These are phyloP conservation scores for Philonicus albiceps DNA, from an alignment of 2,888 invertebrate species.

Conservation along the genomic window DNA sequence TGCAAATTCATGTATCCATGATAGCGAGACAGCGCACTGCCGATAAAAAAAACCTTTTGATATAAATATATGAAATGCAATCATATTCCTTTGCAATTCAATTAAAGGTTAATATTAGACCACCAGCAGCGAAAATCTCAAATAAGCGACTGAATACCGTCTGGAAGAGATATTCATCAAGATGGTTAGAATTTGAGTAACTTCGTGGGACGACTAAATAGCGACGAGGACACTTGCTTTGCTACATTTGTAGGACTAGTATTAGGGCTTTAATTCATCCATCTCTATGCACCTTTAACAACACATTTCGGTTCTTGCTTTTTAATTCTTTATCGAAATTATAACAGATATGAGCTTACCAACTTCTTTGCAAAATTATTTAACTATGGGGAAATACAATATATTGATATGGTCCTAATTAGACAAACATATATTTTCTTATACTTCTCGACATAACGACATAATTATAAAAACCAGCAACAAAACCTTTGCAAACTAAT, in stretches of 20 bases:
- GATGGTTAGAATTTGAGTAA: neutral
- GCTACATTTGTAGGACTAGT: neutral
- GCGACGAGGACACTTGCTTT: neutral
- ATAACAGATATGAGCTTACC: too few relatives aligned
- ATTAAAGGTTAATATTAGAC: neutral
- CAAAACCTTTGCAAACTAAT: too few relatives aligned
- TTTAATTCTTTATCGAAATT: too few relatives aligned
- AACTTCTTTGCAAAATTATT: neutral
- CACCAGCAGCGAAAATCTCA: neutral
- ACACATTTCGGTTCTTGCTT: neutral
- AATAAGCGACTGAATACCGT: neutral
- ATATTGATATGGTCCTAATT: too few relatives aligned
- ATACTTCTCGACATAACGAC: too few relatives aligned
- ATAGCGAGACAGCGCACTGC: neutral
- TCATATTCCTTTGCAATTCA: neutral
- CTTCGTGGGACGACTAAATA: neutral
- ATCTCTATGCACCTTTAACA: neutral
- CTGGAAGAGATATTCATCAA: neutral
- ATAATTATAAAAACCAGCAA: too few relatives aligned
- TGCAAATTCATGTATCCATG: neutral
- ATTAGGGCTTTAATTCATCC: neutral
- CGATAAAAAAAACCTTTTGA: neutral
- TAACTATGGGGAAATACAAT: neutral
- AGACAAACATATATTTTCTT: too few relatives aligned
- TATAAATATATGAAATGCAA: neutral